Base-by-base conservation (phyloP, 2,113 vertebrate species). In the Saimiri boliviensis region DNA sequence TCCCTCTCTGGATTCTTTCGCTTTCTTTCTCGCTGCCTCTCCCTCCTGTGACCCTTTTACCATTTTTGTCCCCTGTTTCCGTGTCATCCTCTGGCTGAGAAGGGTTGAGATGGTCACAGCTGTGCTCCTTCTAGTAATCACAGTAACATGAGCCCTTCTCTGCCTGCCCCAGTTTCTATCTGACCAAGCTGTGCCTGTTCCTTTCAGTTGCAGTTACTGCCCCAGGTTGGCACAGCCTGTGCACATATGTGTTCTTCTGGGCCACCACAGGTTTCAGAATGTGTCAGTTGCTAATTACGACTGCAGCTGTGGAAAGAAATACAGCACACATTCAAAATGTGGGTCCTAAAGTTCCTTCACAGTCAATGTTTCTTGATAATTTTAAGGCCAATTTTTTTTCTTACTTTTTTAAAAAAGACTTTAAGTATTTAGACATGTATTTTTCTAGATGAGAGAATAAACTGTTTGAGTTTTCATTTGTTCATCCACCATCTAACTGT, bases 91-190 rank as follows among this genome's bases (percentile, higher is more conserved):
- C 58, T 81, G 86, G 80, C 56, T 58, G 70, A 89, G 82, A 89
- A 74, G n/a, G 12, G 60, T 21, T 45, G 11, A 54, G 74, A 80
- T 54, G 87, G 92, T 90, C 96, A 77, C 96, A 96, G 89, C 87
- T 95, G 96, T 77, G 84, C 60, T 92, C 71, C 92, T 97, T 94
- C 76, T 45, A 96, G 93, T 85, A 85, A 96, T 86, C 91, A 70
- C 25, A 11, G 83, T 42, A 37, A 79, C n/a, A 60, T 42, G 0
- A 5, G 70, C 66, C n/a, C 49, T 76, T 68, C 56, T 35, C n/a
- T 85, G 84, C 30, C 79, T 56, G 27, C 83, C 84, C 91, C 74
- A 71, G 52, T 87, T 96, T 96, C 94, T 52, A 49, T 30, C 73
- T 86, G 95, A 86, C 89, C 89, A 63, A 47, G 30, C 12, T n/a